phyloP scores from a whole-genome alignment of 2,113 vertebrate species.

The Thinocorus orbignyianus region DNA sequence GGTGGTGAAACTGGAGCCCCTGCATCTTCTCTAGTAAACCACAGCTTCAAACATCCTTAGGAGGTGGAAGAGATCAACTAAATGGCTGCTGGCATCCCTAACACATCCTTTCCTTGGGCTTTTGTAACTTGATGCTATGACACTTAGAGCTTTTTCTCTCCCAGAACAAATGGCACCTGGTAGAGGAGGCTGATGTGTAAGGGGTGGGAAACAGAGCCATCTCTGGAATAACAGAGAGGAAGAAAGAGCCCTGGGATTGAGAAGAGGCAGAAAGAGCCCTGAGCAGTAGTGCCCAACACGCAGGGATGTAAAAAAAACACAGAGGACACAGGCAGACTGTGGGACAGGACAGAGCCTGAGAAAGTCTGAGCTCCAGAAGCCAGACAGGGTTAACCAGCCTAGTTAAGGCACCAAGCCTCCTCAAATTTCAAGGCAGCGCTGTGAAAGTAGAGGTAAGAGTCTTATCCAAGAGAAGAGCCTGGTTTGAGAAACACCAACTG shows the following conservation, averaged over 20 bases:
- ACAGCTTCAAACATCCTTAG: background rate
- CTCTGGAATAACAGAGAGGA: background rate
- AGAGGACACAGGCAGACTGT: no score
- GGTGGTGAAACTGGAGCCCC: background rate
- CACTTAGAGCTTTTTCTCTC: background rate
- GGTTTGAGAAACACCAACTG: background rate
- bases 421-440: background rate
- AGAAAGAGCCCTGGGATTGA: background rate
- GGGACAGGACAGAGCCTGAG: background rate
- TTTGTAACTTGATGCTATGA: background rate
- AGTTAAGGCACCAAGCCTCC: background rate
- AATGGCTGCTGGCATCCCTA: background rate
- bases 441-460: background rate
- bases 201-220: background rate
- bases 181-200: background rate
- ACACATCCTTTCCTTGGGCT: background rate
- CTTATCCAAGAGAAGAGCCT: background rate
- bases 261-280: background rate
- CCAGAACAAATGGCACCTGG: background rate
- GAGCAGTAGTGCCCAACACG: background rate
- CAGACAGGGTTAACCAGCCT: background rate
- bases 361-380: background rate
- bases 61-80: background rate
- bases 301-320: background rate
- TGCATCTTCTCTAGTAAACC: background rate